Evolutionary conservation across 2,113 vertebrate species (phyloP), one percentile per base, ranked within the genome.

Genomic region (Hiodon alosoides): DNA sequence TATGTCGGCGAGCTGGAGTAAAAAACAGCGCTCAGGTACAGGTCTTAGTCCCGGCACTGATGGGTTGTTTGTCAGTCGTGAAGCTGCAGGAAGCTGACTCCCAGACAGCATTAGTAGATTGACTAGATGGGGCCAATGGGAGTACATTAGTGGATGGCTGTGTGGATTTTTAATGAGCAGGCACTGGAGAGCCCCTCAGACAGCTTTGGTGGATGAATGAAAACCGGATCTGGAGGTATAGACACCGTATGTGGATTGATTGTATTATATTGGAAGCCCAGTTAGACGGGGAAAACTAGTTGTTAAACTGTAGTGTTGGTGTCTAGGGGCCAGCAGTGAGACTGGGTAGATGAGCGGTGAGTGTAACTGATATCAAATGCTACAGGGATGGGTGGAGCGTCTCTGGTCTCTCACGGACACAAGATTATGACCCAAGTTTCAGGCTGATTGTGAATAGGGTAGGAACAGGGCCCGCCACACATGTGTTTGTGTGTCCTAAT

Each of bases 351-450:
- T 14, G 71, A 62, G 59, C 50, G 8, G 16, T 73, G 60, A 51
- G 16, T 55, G 16, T 47, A 14, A 9, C 13, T 67, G 14, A 17
- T 74, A 53, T 74, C 64, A 59, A 13, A 48, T 53, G n/a, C 53
- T 50, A 46, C 73, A 50, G 70, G 47, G 65, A 46, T 75, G 73
- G 73, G 73, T 59, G 73, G 54, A 14, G 54, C 53, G 16, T 13
- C 5, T 59, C 54, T 58, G 14, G n/a, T 55, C 5, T 53, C 51
- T 65, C 75, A 52, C 13, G 64, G 47, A 11, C 59, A 14, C 31
- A 54, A 71, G 75, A 71, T 71, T 71, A 71, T 52, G 65, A 60
- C 75, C 64, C 60, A 60, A 71, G 68, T 60, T 64, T 50, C 51
- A 61, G 58, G 31, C 75, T 64, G 68, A 71, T 76, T n/a, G 13